Base-by-base conservation (phyloP, 1,140 invertebrate genomes). In the Parasteatoda tepidariorum region DNA sequence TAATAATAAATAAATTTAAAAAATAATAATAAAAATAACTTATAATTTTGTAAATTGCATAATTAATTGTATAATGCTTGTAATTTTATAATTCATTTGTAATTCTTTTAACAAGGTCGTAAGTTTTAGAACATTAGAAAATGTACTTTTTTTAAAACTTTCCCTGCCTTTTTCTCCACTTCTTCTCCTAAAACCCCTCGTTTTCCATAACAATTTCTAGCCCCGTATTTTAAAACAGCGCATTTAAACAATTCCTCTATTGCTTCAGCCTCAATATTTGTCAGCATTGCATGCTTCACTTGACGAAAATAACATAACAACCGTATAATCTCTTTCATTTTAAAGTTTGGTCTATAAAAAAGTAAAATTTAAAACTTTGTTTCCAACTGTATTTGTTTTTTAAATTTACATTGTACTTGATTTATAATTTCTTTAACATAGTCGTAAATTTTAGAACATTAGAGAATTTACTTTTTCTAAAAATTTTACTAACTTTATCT, bases 381-480 rank as follows among this genome's bases (percentile, higher is more conserved):
- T n/a, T n/a, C n/a, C n/a, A n/a, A n/a, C n/a, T n/a, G n/a, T n/a
- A n/a, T n/a, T n/a, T n/a, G n/a, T n/a, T n/a, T n/a, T n/a, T n/a
- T n/a, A n/a, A n/a, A n/a, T n/a, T n/a, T n/a, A n/a, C n/a, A n/a
- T n/a, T n/a, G n/a, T n/a, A n/a, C n/a, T n/a, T n/a, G n/a, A n/a
- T n/a, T n/a, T n/a, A n/a, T n/a, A n/a, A n/a, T n/a, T n/a, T n/a
- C n/a, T n/a, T n/a, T n/a, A n/a, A n/a, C n/a, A n/a, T n/a, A n/a
- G n/a, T n/a, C n/a, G n/a, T n/a, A n/a, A n/a, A n/a, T n/a, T n/a
- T n/a, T n/a, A n/a, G n/a, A n/a, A n/a, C n/a, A n/a, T 33, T 78
- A 85, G n/a, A n/a, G n/a, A n/a, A n/a, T n/a, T n/a, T n/a, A 92
- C 91, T 88, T 99, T 99, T 90, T 98, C 98, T 87, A 99, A 99